Percentiles rank a stretch among this genome's conserved stretches.
phyloP scores from a whole-genome alignment of 2,797 vertebrate species.

The Enteromius trimaculatus region DNA sequence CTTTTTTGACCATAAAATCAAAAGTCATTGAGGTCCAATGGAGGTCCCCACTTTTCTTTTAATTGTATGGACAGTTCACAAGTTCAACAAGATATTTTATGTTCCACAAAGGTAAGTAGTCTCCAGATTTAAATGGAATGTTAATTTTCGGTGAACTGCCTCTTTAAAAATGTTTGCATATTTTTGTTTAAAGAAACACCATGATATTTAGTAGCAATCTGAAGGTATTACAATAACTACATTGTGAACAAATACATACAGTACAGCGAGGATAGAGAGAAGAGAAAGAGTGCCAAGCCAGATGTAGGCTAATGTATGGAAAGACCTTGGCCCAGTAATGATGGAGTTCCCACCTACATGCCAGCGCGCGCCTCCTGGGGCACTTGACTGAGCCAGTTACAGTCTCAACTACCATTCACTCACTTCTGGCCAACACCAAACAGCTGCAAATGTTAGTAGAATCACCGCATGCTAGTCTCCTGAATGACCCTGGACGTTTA shows the following conservation, averaged over 20 bases:
- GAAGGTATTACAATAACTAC: background rate
- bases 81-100: background rate
- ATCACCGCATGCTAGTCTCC: background rate
- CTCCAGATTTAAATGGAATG: background rate
- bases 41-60: background rate
- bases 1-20: background rate
- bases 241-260: background rate
- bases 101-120: background rate
- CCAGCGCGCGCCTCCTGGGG: conserved; percentile 62
- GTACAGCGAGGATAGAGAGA: conserved; percentile 11
- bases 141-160: background rate
- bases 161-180: conserved; percentile 13
- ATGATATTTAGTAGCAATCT: background rate
- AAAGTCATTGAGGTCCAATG: background rate
- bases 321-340: conserved; percentile 77
- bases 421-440: background rate
- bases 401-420: conserved; percentile 30
- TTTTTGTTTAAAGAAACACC: background rate
- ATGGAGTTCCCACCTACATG: conserved; percentile 66
- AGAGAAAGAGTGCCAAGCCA: conserved; percentile 34
- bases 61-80: background rate
- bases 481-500: background rate
- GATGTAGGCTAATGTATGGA: conserved; percentile 61
- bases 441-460: background rate
- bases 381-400: conserved; percentile 60